phyloP scores from a whole-genome alignment of 2,113 vertebrate species.

The Forbesichthys agassizii region DNA sequence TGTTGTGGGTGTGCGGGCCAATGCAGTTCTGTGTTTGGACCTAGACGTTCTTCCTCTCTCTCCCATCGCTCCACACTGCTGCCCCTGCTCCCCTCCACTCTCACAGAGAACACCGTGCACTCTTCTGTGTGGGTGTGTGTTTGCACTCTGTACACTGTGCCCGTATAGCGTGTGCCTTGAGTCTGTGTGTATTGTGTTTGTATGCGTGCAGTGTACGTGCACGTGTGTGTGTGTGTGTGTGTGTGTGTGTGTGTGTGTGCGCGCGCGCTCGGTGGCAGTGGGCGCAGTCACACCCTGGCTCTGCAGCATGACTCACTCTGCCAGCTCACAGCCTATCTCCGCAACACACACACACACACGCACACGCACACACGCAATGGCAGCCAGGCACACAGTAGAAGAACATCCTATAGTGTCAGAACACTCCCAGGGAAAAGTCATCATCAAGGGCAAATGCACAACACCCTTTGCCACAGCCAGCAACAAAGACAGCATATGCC shows the following conservation, averaged over 20 bases:
- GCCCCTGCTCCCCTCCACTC: neutral
- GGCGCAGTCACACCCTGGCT: conserved; percentile 48
- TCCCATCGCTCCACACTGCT: neutral
- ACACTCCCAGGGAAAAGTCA: neutral
- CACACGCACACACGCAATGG: conserved; percentile 16
- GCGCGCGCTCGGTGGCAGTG: conserved; percentile 20
- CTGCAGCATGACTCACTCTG: conserved; percentile 73
- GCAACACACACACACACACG: conserved; percentile 21
- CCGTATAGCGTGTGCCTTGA: neutral
- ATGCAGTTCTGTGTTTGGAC: neutral
- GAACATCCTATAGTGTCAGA: neutral
- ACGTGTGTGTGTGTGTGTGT: neutral
- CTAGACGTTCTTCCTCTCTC: neutral
- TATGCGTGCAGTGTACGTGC: neutral
- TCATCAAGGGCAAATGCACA: conserved; percentile 6
- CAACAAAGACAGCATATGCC: conserved; percentile 4
- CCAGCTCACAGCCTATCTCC: conserved; percentile 42
- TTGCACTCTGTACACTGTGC: neutral
- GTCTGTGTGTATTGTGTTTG: neutral
- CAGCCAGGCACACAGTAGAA: conserved; percentile 22
- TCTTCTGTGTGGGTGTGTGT: neutral
- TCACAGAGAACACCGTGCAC: neutral
- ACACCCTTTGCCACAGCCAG: conserved; percentile 5
- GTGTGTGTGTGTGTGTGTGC: conserved; percentile 22
- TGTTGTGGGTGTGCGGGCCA: neutral